These are phyloP conservation scores for Delia radicum DNA, from an alignment of 1,140 invertebrate species.

Conservation along the genomic window DNA sequence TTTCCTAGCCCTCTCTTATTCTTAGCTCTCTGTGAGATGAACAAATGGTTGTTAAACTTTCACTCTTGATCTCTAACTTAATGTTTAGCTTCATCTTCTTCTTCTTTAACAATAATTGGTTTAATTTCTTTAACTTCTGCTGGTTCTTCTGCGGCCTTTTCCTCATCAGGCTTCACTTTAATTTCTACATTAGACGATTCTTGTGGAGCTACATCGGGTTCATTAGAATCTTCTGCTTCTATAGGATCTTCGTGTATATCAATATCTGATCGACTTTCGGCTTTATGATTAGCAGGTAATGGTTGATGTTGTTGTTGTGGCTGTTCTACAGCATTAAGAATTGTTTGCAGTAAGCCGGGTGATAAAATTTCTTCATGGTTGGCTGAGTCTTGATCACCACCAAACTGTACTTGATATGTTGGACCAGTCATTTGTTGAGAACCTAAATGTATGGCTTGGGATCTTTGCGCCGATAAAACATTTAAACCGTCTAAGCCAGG, in stretches of 20 bases:
- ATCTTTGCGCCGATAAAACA: conserved; percentile 59
- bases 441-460: conserved; percentile 53
- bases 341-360: conserved; percentile 74
- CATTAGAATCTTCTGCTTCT: conserved; percentile 24
- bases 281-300: conserved; percentile 34
- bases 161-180: conserved; percentile 30
- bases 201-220: conserved; percentile 18
- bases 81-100: conserved; percentile 37
- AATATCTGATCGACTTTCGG: conserved; percentile 45
- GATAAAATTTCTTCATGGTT: conserved; percentile 74
- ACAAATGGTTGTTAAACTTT: background rate
- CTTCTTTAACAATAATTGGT: conserved; percentile 40
- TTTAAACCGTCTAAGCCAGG: conserved; percentile 52
- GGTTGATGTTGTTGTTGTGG: conserved; percentile 51
- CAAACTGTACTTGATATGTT: conserved; percentile 28
- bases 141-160: conserved; percentile 32
- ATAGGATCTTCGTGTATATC: conserved; percentile 33
- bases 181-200: conserved; percentile 38
- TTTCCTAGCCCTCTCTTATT: background rate
- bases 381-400: conserved; percentile 34
- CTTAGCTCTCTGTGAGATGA: background rate
- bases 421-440: conserved; percentile 68
- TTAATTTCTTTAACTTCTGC: conserved; percentile 36
- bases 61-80: background rate
- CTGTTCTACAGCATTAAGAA: conserved; percentile 72